Evolutionary conservation across 1,140 invertebrate genomes (phyloP), one percentile per base, ranked within the genome.

Genomic region (Ceratoteleas bidentatus): DNA sequence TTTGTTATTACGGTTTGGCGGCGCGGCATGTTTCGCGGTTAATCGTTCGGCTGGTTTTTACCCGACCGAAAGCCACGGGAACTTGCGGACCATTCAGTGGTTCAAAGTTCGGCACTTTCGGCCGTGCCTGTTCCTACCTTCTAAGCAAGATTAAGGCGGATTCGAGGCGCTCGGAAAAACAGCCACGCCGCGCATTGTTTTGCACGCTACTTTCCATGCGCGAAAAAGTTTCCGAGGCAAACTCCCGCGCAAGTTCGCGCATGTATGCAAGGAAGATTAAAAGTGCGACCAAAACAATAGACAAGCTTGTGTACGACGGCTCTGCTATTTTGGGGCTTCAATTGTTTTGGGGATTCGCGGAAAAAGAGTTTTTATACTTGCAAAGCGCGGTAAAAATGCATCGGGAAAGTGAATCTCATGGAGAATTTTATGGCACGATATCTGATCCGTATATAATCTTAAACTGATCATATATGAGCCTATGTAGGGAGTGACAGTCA

Each of bases 91-190:
- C 50, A 16, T 36, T 53, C 61, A n/a, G 16, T 38, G 16, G 33
- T 11, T 43, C 38, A 77, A 82, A 82, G 56, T 82, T 82, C 45
- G 62, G 49, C 33, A 77, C 61, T 77, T 74, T 74, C 43, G 14
- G 15, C 40, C 62, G 8, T 52, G 43, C 47, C 47, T 33, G 8
- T 40, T 52, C 15, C 56, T 8, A 3, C 14, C 53, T 70, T 60
- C 68, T 73, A 72, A 68, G 61, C 6, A 69, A 77, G 68, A 83
- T 83, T 83, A 83, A 74, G 60, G 57, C 53, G 64, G 65, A 83
- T 74, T 83, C 53, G 36, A 50, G 34, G 8, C 54, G 53, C 74
- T 54, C 36, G 57, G 61, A 75, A 78, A 78, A 64, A 74, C 45
- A 49, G n/a, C n/a, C n/a, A n/a, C n/a, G n/a, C n/a, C n/a, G n/a